Conservation (phyloP, 2,888 invertebrate genomes). For the Scaptodrosophila latifasciaeformis region DNA sequence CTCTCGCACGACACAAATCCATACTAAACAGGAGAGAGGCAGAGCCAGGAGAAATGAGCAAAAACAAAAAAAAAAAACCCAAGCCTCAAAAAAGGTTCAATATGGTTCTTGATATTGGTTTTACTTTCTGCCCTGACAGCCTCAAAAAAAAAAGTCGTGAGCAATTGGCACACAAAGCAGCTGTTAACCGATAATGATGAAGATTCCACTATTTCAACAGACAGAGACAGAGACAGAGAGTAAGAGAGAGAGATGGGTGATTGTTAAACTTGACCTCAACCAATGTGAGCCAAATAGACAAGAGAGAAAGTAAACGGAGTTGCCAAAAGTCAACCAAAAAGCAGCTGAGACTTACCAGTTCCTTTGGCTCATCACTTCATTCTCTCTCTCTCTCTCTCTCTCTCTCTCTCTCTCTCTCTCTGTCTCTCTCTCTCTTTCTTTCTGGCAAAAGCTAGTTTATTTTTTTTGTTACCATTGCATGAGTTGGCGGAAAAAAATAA, state of each 20-base stretch:
- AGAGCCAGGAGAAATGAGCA: background rate
- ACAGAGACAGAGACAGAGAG: background rate
- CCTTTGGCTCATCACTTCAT: no score
- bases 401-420: background rate
- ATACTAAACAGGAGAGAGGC: conserved; percentile 31
- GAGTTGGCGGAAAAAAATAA: background rate
- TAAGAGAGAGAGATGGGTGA: conserved; percentile 16
- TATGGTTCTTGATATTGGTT: no score
- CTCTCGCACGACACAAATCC: conserved; percentile 46
- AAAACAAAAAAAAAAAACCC: background rate
- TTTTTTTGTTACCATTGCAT: background rate
- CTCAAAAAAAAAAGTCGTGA: no score
- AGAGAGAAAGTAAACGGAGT: conserved; percentile 33
- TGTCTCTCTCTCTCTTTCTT: background rate
- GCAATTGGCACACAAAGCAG: no score
- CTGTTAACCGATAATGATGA: no score
- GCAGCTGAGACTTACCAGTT: no score
- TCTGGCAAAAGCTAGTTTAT: background rate
- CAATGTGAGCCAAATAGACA: conserved; percentile 33
- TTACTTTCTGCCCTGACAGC: conserved; percentile 3
- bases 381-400: conserved; percentile 1
- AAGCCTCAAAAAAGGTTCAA: background rate
- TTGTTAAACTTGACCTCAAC: conserved; percentile 57
- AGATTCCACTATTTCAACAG: no score
- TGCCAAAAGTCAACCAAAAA: no score